phyloP scores from a whole-genome alignment of 2,797 vertebrate species.

The Thaleichthys pacificus region DNA sequence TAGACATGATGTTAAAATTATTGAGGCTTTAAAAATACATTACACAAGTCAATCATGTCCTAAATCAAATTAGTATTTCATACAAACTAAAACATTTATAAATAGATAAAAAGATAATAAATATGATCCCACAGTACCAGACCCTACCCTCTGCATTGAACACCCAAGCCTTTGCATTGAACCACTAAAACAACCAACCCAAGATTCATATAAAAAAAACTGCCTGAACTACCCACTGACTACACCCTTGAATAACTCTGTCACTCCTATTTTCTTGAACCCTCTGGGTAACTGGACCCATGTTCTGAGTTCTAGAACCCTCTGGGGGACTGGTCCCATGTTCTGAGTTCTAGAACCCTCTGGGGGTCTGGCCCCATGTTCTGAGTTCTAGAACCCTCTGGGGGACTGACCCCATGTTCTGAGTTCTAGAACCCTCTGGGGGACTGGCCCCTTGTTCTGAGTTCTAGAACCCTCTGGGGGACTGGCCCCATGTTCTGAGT shows the following conservation, averaged over 20 bases:
- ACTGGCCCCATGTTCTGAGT: too few species aligned
- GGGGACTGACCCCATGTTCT: too few species aligned
- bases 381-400: too few species aligned
- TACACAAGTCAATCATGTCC: background rate
- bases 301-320: too few species aligned
- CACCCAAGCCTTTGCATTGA: background rate
- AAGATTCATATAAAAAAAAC: background rate
- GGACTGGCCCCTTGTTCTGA: too few species aligned
- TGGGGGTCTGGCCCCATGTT: too few species aligned
- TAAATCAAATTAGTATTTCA: background rate
- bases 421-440: too few species aligned
- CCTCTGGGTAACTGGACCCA: too few species aligned
- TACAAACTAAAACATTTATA: constrained; percentile 1
- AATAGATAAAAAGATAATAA: background rate
- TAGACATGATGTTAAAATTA: too few species aligned
- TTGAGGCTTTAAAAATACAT: background rate
- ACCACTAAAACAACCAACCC: background rate
- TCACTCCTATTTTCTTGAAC: background rate
- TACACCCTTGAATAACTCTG: background rate
- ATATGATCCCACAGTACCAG: background rate
- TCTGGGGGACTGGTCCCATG: too few species aligned
- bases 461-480: too few species aligned
- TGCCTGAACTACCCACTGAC: background rate
- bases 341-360: too few species aligned
- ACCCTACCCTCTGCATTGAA: background rate